Base-by-base conservation (phyloP, 2,888 invertebrate genomes). In the Drosophila picticornis region DNA sequence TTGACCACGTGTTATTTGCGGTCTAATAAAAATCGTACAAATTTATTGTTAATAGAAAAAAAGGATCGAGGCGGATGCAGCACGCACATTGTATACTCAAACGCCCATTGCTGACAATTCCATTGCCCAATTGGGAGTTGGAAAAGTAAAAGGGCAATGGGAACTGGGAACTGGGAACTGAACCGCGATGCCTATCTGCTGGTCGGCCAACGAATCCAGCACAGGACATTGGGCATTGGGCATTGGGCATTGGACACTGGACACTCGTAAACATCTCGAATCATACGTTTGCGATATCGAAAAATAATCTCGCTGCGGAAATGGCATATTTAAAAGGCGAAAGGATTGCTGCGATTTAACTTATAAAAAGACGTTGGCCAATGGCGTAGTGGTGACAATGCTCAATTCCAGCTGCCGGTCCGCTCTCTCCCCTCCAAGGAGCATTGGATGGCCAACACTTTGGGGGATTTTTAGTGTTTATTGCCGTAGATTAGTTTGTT, bases 1-100 rank as follows among this genome's bases (percentile, higher is more conserved):
- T 72, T 40, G 10, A 52, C 22, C 25, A 25, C 52, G 65, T 65
- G 64, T 64, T 71, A 78, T 34, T 80, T 81, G 77, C 50, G 79
- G 88, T 73, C 72, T 74, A 76, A 75, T 71, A 71, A 80, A 75
- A 84, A 80, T 75, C 75, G 63, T 80, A 80, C 80, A 84, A 91
- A 91, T 91, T 91, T 92, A 92, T 91, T 89, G 92, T 89, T 91
- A 91, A 92, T 92, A 92, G 90, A 89, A 88, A 91, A 90, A 91
- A 84, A 77, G 89, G 84, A 78, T 81, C 72, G 59, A 77, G 57
- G 55, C 74, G 71, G 70, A 72, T 83, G 80, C 61, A 73, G 79
- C 83, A 83, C 77, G 77, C 68, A 75, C 72, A 75, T 73, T 63
- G 67, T 52, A 61, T 71, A 65, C 31, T 38, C 56, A 57, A 32